These are phyloP conservation scores for Girardinus metallicus DNA, from an alignment of 2,797 vertebrate species.

Conservation along the genomic window DNA sequence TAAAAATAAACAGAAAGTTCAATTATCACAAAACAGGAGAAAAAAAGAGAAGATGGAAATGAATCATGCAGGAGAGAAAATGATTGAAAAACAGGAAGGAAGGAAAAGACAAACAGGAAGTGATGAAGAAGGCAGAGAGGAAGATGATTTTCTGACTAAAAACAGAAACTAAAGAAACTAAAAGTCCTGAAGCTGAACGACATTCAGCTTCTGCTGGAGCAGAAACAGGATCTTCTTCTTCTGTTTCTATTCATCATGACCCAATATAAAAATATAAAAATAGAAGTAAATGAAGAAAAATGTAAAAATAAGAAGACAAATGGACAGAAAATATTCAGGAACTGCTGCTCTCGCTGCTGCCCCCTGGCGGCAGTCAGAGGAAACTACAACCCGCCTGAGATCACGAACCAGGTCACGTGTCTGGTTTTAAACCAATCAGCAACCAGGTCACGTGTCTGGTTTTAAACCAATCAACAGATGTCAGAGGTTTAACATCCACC, in stretches of 20 bases:
- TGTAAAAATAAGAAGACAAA: too few relatives aligned
- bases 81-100: background rate
- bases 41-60: background rate
- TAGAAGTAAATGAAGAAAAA: too few relatives aligned
- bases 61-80: background rate
- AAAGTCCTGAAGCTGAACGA: background rate
- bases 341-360: slow-evolving; percentile 5
- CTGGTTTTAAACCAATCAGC: background rate
- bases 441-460: background rate
- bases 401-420: too few relatives aligned
- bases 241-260: background rate
- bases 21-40: background rate
- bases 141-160: too few relatives aligned
- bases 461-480: background rate
- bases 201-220: background rate
- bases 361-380: background rate
- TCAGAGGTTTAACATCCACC: background rate
- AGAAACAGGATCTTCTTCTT: background rate
- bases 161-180: background rate
- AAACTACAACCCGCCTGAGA: background rate
- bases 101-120: background rate
- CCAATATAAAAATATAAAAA: background rate
- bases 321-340: too few relatives aligned
- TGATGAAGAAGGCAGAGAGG: too few relatives aligned
- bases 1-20: background rate